phyloP scores from a whole-genome alignment of 37 sponge, comb jelly and placozoan genomes.

The Amphimedon queenslandica region DNA sequence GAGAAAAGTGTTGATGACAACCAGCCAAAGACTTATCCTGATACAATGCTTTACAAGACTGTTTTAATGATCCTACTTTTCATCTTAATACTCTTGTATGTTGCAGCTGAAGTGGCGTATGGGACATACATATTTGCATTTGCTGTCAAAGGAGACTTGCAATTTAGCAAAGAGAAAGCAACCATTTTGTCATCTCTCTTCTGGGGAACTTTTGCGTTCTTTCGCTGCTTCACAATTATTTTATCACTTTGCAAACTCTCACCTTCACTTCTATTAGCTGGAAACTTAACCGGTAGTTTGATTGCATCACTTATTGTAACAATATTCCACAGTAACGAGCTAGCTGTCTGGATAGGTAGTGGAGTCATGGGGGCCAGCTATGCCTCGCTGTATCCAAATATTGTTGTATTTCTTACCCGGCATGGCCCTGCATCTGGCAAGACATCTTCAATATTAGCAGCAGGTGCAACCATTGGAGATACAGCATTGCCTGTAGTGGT shows the following conservation, averaged over 20 bases:
- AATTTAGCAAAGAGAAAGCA: slow-evolving; percentile 34
- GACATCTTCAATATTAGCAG: slow-evolving; percentile 23
- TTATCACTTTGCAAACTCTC: slow-evolving; percentile 30
- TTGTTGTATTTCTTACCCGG: slow-evolving; percentile 40
- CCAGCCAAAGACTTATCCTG: neutral
- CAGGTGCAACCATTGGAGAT: slow-evolving; percentile 40
- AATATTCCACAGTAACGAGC: neutral
- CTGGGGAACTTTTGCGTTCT: slow-evolving; percentile 64
- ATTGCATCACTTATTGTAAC: slow-evolving; percentile 25
- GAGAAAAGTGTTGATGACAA: neutral
- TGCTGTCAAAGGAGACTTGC: slow-evolving; percentile 33
- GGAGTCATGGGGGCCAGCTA: slow-evolving; percentile 27
- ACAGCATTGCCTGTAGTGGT: slow-evolving; percentile 29
- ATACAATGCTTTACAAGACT: slow-evolving; percentile 14
- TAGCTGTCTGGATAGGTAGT: slow-evolving; percentile 43
- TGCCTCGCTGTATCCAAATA: slow-evolving; percentile 50
- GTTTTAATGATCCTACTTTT: neutral
- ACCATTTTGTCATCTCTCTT: slow-evolving; percentile 39
- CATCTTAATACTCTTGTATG: slow-evolving; percentile 40
- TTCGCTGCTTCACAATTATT: slow-evolving; percentile 18
- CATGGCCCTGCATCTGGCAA: slow-evolving; percentile 18
- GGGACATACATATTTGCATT: slow-evolving; percentile 56
- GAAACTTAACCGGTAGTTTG: slow-evolving; percentile 32
- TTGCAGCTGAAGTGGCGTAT: slow-evolving; percentile 45
- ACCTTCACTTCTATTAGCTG: slow-evolving; percentile 29